Percentiles rank a stretch among this genome's conserved stretches.
These are phyloP conservation scores for Thecocarcelia acutangulata DNA, from an alignment of 2,888 invertebrate species.

Conservation along the genomic window DNA sequence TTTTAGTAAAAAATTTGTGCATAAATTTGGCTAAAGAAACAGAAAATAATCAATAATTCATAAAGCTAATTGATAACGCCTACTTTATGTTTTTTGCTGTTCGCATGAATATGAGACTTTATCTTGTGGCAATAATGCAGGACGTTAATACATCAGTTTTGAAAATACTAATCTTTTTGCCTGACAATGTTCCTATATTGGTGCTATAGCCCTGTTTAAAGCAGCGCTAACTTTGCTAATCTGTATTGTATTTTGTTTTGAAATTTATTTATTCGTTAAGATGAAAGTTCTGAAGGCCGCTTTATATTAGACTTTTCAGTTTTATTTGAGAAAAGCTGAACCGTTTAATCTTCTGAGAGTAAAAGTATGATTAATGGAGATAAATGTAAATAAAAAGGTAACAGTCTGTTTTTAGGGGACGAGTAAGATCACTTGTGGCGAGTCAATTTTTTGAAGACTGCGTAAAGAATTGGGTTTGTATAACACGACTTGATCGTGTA, in stretches of 20 bases:
- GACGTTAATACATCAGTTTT: constrained; percentile 5
- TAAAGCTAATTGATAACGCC: constrained; percentile 81
- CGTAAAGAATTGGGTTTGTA: too few species aligned
- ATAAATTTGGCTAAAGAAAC: constrained; percentile 53
- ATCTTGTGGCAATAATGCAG: constrained; percentile 42
- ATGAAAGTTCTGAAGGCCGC: constrained; percentile 61
- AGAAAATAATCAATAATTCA: constrained; percentile 78
- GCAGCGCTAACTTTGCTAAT: constrained; percentile 47
- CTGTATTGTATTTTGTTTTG: constrained; percentile 30
- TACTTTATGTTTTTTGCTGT: constrained; percentile 67
- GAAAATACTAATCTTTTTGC: constrained; percentile 28
- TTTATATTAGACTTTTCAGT: constrained; percentile 32
- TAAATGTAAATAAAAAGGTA: too few species aligned
- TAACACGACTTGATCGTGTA: too few species aligned
- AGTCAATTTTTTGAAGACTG: too few species aligned
- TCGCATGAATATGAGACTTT: not conserved
- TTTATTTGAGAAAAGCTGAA: not conserved
- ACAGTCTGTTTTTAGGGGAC: too few species aligned
- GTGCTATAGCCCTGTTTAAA: constrained; percentile 61
- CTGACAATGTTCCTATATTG: constrained; percentile 66
- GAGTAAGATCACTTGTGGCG: too few species aligned
- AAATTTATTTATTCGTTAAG: constrained; percentile 47
- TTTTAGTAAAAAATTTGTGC: constrained; percentile 51
- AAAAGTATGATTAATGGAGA: too few species aligned
- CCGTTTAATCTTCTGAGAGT: too few species aligned